Base-by-base conservation (phyloP, 35 echinoderm and acorn worm species). In the Apostichopus japonicus region DNA sequence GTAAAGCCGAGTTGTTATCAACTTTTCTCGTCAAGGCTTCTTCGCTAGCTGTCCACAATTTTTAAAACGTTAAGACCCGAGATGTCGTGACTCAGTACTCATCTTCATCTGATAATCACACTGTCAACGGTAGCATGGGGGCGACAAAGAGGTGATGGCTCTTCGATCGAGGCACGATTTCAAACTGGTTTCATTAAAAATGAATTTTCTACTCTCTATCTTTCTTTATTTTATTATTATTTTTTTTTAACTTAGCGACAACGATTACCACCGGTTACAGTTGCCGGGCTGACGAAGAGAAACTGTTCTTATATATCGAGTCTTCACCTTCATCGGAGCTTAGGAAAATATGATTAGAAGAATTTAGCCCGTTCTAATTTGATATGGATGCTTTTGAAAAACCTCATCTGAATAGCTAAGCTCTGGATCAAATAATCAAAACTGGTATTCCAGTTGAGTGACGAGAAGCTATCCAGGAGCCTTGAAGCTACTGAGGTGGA, bases 391-490 rank as follows among this genome's bases (percentile, higher is more conserved):
- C 79, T 83, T 55, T 83, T 44, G 33, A 52, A 83, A 83, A 83
- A 33, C 44, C 79, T 83, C 79, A 83, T 83, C 79, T 54, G 6
- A 33, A 54, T 17, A 67, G n/a, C 33, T 83, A 83, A 83, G 79
- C 79, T n/a, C 44, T 54, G 54, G 79, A 83, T 83, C 79, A 83
- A 83, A 83, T 55, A 83, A 83, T 55, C 51, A 53, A 83, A 83
- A 83, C 79, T 83, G 79, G 55, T 83, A 83, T 83, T 83, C 79
- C 79, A 83, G 79, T 83, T 83, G 79, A 83, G 79, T 83, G 79
- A 83, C 55, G n/a, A 83, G 79, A 83, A 54, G 33, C 79, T n/a
- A 83, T 83, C 16, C 79, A 55, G 79, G 51, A 83, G 79, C 79
- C 79, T n/a, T 13, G 79, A 21, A 83, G 54, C 52, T 83, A 55